Conservation (phyloP, 2,797 vertebrate species). For the Staurois parvus region DNA sequence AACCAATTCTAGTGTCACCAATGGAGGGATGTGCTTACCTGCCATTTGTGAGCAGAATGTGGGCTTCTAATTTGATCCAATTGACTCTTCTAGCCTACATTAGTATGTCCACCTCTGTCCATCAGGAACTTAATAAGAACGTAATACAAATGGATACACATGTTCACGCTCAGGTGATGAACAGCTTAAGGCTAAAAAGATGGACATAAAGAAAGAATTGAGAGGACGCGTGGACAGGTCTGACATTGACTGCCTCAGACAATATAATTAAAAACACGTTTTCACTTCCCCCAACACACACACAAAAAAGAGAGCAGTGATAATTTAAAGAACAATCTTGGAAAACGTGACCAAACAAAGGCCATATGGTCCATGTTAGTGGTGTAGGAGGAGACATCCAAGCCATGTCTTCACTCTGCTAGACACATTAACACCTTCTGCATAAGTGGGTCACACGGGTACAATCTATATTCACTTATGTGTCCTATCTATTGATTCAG, state of each 20-base stretch:
- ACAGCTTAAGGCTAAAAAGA: not conserved
- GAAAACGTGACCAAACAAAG: slow-evolving; percentile 16
- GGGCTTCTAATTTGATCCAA: too few species aligned
- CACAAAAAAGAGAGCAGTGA: not conserved
- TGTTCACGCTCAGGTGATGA: not conserved
- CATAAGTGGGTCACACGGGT: slow-evolving; percentile 16
- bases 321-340: slow-evolving; percentile 5
- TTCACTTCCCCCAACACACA: not conserved
- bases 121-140: too few species aligned
- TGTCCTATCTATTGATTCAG: slow-evolving; percentile 56
- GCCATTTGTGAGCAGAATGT: too few species aligned
- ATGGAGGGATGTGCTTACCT: too few species aligned
- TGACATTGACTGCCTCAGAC: slow-evolving; percentile 20
- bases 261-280: slow-evolving; percentile 51
- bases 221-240: slow-evolving; percentile 14
- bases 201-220: not conserved
- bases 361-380: slow-evolving; percentile 45
- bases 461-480: slow-evolving; percentile 28
- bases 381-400: slow-evolving; percentile 28
- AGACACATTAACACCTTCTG: slow-evolving; percentile 51
- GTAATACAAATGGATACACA: too few species aligned
- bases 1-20: too few species aligned
- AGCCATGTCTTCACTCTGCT: slow-evolving; percentile 38
- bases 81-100: too few species aligned
- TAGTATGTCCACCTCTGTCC: too few species aligned